These are phyloP conservation scores for Clusia tigrina DNA, from an alignment of 2,888 invertebrate genomes.

Conservation along the genomic window DNA sequence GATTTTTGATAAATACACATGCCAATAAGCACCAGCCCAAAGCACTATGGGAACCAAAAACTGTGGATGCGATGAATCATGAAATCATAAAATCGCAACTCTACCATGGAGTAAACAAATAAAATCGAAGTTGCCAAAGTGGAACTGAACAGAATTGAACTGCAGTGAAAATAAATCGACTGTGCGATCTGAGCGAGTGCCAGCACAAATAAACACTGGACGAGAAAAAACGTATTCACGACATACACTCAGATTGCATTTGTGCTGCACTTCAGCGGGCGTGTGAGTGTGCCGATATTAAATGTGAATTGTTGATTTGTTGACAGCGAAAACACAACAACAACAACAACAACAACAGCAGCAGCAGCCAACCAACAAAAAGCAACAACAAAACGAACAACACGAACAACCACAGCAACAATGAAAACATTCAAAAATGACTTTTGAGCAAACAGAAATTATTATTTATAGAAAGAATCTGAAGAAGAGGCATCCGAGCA, in stretches of 20 bases:
- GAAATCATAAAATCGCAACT: too few relatives aligned
- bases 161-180: background rate
- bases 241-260: too few relatives aligned
- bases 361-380: background rate
- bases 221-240: too few relatives aligned
- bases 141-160: background rate
- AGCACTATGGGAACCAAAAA: too few relatives aligned
- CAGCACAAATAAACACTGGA: background rate
- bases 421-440: conserved; percentile 33
- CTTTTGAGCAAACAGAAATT: conserved; percentile 40
- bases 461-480: conserved; percentile 35
- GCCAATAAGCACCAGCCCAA: too few relatives aligned
- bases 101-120: background rate
- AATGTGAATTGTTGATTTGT: conserved; percentile 1
- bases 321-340: background rate
- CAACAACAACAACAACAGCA: conserved; percentile 15
- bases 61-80: too few relatives aligned
- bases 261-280: too few relatives aligned
- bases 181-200: background rate
- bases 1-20: too few relatives aligned
- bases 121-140: background rate
- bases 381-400: conserved; percentile 22
- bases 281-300: conserved; percentile 4
- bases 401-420: conserved; percentile 13
- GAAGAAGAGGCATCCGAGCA: too few relatives aligned